These are phyloP conservation scores for Aplodontia rufa DNA, from an alignment of 2,113 vertebrate genomes.

Conservation along the genomic window DNA sequence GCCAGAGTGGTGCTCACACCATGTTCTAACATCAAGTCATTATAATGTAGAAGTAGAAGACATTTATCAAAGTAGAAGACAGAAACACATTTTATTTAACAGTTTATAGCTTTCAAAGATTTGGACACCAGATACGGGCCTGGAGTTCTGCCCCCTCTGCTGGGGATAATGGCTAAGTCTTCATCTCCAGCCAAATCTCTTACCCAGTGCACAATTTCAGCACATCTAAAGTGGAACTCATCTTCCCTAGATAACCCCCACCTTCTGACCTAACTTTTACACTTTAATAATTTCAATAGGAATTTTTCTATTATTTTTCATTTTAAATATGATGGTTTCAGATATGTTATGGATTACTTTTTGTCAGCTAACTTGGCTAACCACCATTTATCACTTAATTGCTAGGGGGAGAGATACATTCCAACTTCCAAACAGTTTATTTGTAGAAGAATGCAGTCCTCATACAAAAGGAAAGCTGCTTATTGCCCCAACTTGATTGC, in stretches of 20 bases:
- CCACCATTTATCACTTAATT: constrained; percentile 6
- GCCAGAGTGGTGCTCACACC: background rate
- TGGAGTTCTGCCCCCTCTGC: background rate
- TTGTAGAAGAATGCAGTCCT: constrained; percentile 10
- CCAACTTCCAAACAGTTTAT: constrained; percentile 32
- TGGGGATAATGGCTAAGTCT: background rate
- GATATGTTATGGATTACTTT: background rate
- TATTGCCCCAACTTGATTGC: background rate
- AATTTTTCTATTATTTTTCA: background rate
- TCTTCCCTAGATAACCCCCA: background rate
- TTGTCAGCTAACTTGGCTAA: constrained; percentile 11
- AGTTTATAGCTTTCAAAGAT: background rate
- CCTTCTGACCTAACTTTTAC: background rate
- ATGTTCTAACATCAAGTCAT: background rate
- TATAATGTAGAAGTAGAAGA: too few relatives aligned
- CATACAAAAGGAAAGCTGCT: background rate
- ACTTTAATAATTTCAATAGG: background rate
- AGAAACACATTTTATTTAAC: background rate
- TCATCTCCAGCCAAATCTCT: background rate
- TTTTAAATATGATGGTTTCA: background rate
- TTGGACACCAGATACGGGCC: background rate
- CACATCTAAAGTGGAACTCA: background rate
- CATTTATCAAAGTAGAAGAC: background rate
- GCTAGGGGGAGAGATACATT: background rate
- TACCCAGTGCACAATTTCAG: background rate